These are phyloP conservation scores for Morelia viridis DNA, from an alignment of 2,797 vertebrate species.

Conservation along the genomic window DNA sequence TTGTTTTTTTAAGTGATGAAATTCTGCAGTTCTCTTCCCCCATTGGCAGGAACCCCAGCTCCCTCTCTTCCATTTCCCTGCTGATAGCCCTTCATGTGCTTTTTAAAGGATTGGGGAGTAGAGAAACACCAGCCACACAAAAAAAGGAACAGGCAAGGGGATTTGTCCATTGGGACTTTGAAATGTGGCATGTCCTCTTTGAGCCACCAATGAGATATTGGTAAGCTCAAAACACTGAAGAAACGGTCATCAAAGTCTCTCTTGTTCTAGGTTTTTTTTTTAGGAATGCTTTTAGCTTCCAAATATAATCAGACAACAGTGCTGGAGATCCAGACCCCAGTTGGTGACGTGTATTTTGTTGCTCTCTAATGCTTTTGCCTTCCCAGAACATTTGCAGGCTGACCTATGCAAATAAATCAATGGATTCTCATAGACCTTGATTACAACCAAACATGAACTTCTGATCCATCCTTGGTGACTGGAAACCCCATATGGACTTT, in stretches of 20 bases:
- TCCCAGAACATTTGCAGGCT: background rate
- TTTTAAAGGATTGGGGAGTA: background rate
- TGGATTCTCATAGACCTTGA: background rate
- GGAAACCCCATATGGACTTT: background rate
- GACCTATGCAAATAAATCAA: background rate
- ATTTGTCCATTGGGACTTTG: background rate
- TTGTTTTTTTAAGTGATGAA: background rate
- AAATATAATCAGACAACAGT: background rate
- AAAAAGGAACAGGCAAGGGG: background rate
- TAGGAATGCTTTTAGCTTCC: background rate
- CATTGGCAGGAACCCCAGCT: background rate
- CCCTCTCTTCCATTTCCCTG: background rate
- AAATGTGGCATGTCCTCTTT: background rate
- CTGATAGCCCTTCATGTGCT: too few relatives aligned
- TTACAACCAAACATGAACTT: background rate
- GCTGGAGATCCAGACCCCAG: background rate
- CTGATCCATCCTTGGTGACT: accelerated
- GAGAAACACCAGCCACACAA: background rate
- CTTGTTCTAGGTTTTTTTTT: background rate
- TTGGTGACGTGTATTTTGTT: background rate
- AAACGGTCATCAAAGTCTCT: background rate
- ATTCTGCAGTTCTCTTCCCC: background rate
- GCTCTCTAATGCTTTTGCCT: background rate
- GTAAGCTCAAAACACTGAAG: background rate
- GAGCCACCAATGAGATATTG: background rate